Evolutionary conservation across 1,140 invertebrate genomes (phyloP).

Genomic region (Parasteatoda tepidariorum): DNA sequence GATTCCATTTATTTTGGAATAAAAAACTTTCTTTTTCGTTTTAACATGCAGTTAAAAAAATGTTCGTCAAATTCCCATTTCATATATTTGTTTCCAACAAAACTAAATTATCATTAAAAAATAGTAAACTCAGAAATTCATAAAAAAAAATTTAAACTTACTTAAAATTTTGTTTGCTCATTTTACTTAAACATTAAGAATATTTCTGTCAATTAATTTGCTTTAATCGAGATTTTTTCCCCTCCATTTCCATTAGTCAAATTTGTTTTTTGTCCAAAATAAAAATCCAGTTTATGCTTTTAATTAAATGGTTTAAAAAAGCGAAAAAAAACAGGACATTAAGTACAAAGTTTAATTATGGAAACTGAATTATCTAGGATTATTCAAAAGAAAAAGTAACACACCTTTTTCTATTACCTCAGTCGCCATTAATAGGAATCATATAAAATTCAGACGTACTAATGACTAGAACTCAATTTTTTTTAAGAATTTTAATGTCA

Average conservation of each 20-base stretch:
- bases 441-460: conserved; percentile 35
- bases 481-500: conserved; percentile 24
- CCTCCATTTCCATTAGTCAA: conserved; percentile 35
- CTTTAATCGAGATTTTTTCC: too few relatives aligned
- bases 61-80: too few relatives aligned
- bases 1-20: too few relatives aligned
- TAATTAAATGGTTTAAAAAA: conserved; percentile 34
- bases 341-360: conserved; percentile 42
- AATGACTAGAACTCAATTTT: conserved; percentile 18
- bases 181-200: too few relatives aligned
- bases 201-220: too few relatives aligned
- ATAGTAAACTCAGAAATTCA: too few relatives aligned
- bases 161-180: too few relatives aligned
- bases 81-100: too few relatives aligned
- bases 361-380: not conserved
- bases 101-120: too few relatives aligned
- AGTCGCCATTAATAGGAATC: conserved; percentile 24
- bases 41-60: too few relatives aligned
- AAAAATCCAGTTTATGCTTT: conserved; percentile 19
- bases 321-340: conserved; percentile 8
- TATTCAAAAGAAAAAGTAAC: conserved; percentile 14
- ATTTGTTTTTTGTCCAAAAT: not conserved
- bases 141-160: too few relatives aligned
- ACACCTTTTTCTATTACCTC: conserved; percentile 5
- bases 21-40: too few relatives aligned